Conservation (phyloP, 2,797 vertebrate species). For the Platalea minor region DNA sequence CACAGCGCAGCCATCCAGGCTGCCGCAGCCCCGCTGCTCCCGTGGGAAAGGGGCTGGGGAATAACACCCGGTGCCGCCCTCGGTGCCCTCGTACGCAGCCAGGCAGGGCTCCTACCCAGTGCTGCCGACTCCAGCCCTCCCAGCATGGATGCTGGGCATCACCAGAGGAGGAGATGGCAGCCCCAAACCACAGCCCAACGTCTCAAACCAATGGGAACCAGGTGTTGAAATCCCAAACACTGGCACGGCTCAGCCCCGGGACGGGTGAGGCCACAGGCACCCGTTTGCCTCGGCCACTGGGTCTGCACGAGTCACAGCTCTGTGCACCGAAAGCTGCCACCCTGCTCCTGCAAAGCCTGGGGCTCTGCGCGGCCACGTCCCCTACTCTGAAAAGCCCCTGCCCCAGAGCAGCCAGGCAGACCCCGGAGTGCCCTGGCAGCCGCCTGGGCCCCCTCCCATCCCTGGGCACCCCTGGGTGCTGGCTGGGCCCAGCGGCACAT, state of each 20-base stretch:
- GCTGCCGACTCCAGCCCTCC: not conserved
- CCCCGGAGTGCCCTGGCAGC: not conserved
- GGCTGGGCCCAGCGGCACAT: not conserved
- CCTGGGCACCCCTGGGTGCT: not conserved
- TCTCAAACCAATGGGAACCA: not conserved
- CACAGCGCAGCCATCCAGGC: not conserved
- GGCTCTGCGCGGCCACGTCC: fast-evolving
- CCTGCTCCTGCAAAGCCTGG: not conserved
- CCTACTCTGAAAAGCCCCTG: fast-evolving
- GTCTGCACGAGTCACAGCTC: not conserved
- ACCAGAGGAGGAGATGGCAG: not conserved
- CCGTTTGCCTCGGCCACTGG: fast-evolving
- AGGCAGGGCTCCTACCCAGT: not conserved
- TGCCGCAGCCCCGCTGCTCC: not conserved
- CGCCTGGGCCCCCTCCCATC: not conserved
- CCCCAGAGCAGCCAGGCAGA: not conserved
- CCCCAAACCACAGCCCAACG: not conserved
- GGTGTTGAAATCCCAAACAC: not conserved
- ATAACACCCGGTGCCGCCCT: fast-evolving
- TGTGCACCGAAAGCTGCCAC: fast-evolving
- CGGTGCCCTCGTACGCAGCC: fast-evolving
- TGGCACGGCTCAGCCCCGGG: not conserved
- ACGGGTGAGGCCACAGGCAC: fast-evolving
- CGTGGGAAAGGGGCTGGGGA: not conserved
- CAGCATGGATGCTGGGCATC: not conserved